Base-by-base conservation (phyloP, 2,113 vertebrate genomes). In the Pterophyllum scalare region DNA sequence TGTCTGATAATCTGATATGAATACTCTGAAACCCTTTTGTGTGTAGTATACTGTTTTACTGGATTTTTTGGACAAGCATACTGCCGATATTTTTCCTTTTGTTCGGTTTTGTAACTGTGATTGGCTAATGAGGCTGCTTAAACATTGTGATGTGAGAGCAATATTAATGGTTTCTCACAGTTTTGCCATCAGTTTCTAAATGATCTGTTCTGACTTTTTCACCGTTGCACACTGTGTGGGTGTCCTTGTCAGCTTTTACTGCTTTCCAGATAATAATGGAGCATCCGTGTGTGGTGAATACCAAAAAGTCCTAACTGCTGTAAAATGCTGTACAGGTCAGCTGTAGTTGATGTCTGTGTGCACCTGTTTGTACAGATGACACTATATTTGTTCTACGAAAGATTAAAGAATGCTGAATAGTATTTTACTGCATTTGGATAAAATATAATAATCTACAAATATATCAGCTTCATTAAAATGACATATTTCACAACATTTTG, bases 31-130 rank as follows among this genome's bases (percentile, higher is more conserved):
- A 35, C 14, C 64, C 20, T 75, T 80, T 24, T 46, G 74, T 77
- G 35, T 84, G 80, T 56, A 81, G 4, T 43, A 6, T 84, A 61
- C 59, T 62, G 31, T 70, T 77, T 86, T 77, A 7, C 83, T 75
- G 20, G 49, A 12, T 54, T 3, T 6, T 65, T 82, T 60, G 3
- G 24, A 58, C 65, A 75, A 40, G 43, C 57, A 26, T 35, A 61
- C 70, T 83, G 59, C 65, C 80, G 7, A 75, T 46, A 46, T 59
- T 80, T 12, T 72, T 38, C 17, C 46, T 62, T 33, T 11, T 77
- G n/a, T 79, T 79, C 7, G 5, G 77, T 77, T 59, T 62, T 56
- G 64, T 40, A 70, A 70, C 43, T 28, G 57, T 76, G 59, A 62
- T 40, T 82, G 15, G 28, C 65, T 57, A 35, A 59, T 75, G 46